Evolutionary conservation across 2,888 invertebrate species (phyloP).

Genomic region (Drosophila flavopinicola): DNA sequence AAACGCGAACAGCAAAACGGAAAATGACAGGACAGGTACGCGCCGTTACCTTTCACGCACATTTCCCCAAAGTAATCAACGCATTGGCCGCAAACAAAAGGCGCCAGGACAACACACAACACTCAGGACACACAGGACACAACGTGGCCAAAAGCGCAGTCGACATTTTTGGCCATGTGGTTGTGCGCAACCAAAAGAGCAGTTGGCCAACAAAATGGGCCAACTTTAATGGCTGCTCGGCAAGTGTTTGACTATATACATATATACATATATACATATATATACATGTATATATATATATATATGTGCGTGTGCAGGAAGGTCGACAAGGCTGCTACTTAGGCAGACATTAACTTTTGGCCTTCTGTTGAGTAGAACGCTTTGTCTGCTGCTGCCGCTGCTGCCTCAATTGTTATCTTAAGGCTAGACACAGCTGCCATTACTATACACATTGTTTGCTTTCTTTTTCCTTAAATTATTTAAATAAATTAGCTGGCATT

Average conservation of each 20-base stretch:
- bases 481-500: slow-evolving; percentile 74
- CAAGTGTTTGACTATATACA: slow-evolving; percentile 15
- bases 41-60: slow-evolving; percentile 74
- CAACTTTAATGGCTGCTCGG: slow-evolving; percentile 55
- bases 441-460: slow-evolving; percentile 39
- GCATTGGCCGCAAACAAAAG: slow-evolving; percentile 69
- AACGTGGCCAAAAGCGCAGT: slow-evolving; percentile 36
- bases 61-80: slow-evolving; percentile 78
- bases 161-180: slow-evolving; percentile 43
- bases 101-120: too few relatives aligned
- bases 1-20: slow-evolving; percentile 55
- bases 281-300: slow-evolving; percentile 15
- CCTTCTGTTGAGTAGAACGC: slow-evolving; percentile 65
- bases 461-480: slow-evolving; percentile 66
- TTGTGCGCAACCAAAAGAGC: slow-evolving; percentile 32
- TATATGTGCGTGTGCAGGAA: slow-evolving; percentile 10
- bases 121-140: too few relatives aligned
- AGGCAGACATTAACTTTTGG: slow-evolving; percentile 77
- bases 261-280: neutral
- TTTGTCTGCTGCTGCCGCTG: slow-evolving; percentile 51
- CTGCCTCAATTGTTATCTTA: slow-evolving; percentile 58
- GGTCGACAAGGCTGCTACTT: slow-evolving; percentile 62
- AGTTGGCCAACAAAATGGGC: slow-evolving; percentile 49
- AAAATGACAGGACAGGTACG: slow-evolving; percentile 73
- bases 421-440: slow-evolving; percentile 74